phyloP scores from a whole-genome alignment of 2,113 vertebrate genomes.

The Indicator maculatus region DNA sequence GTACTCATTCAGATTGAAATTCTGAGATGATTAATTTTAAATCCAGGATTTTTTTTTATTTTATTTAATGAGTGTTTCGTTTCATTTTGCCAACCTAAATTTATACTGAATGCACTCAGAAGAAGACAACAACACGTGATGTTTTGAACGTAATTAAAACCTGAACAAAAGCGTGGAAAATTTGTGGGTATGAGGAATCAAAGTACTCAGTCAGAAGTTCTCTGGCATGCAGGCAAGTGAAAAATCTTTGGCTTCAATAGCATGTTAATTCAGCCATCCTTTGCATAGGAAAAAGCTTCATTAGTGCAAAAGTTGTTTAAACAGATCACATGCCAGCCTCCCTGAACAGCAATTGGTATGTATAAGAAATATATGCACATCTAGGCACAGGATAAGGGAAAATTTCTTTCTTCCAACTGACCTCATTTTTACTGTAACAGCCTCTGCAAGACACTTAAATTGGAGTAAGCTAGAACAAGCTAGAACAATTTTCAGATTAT shows the following conservation, averaged over 20 bases:
- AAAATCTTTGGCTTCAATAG: neutral
- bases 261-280: neutral
- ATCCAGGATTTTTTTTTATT: neutral
- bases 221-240: accelerated
- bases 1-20: neutral
- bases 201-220: neutral
- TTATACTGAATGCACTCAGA: neutral
- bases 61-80: neutral
- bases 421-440: neutral
- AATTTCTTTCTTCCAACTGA: neutral
- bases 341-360: neutral
- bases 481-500: slow-evolving; percentile 21
- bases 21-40: neutral
- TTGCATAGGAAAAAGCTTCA: neutral
- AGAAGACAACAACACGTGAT: neutral
- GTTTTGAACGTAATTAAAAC: neutral
- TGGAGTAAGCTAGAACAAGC: slow-evolving; percentile 1
- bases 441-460: neutral
- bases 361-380: neutral
- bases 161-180: neutral
- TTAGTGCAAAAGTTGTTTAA: neutral
- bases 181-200: neutral
- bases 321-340: neutral
- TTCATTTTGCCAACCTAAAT: neutral
- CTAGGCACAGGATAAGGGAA: neutral